Conservation (phyloP, 1,140 invertebrate genomes). For the Eriosoma lanigerum region DNA sequence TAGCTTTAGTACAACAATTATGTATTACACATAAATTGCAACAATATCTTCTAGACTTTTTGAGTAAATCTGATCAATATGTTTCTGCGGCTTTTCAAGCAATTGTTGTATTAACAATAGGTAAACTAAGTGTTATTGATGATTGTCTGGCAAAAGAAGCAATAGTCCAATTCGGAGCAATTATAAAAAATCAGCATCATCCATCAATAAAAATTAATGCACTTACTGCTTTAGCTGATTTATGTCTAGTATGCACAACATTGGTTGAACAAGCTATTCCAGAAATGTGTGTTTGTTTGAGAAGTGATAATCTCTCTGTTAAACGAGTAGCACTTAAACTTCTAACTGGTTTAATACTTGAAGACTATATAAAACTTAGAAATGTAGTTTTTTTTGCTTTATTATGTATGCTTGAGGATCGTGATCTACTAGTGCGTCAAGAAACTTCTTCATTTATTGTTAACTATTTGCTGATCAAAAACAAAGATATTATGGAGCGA, state of each 20-base stretch:
- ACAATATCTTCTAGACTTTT: slow-evolving; percentile 24
- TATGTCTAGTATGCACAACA: slow-evolving; percentile 42
- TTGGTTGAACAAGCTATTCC: slow-evolving; percentile 49
- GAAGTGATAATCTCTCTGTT: slow-evolving; percentile 7
- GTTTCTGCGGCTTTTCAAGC: slow-evolving; percentile 23
- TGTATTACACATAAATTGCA: slow-evolving; percentile 14
- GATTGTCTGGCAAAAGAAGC: slow-evolving; percentile 42
- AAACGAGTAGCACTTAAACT: slow-evolving; percentile 43
- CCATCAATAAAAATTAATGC: slow-evolving; percentile 48
- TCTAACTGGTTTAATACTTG: slow-evolving; percentile 34
- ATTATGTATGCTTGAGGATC: slow-evolving; percentile 38
- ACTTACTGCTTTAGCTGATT: slow-evolving; percentile 45
- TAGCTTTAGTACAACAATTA: slow-evolving; percentile 37
- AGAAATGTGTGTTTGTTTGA: slow-evolving; percentile 50
- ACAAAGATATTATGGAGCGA: slow-evolving; percentile 41
- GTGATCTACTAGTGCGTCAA: slow-evolving; percentile 29
- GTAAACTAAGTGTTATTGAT: slow-evolving; percentile 47
- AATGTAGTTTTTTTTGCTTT: slow-evolving; percentile 45
- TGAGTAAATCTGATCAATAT: neutral
- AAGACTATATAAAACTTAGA: slow-evolving; percentile 43
- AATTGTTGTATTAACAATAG: slow-evolving; percentile 40
- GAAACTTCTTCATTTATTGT: slow-evolving; percentile 47
- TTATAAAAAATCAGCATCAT: slow-evolving; percentile 33
- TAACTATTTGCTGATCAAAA: slow-evolving; percentile 41
- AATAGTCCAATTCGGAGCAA: slow-evolving; percentile 30